Conservation (phyloP, 2,888 invertebrate genomes). For the Leptopterna dolabrata region DNA sequence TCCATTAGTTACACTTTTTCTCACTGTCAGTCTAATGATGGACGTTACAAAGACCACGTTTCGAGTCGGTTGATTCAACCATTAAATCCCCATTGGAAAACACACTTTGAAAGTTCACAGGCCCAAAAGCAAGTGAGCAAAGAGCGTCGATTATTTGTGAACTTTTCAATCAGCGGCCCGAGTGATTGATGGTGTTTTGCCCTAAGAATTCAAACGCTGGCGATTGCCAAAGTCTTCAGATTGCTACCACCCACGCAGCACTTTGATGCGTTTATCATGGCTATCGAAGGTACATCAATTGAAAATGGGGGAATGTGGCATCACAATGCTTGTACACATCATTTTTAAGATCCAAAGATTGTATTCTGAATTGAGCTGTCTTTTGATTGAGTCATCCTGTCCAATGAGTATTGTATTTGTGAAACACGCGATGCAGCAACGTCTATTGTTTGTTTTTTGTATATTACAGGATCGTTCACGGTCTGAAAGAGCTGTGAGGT, state of each 20-base stretch:
- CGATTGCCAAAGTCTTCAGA: neutral
- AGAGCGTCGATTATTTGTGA: neutral
- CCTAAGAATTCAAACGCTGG: neutral
- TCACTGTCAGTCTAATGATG: neutral
- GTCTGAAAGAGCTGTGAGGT: too few relatives aligned
- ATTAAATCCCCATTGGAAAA: neutral
- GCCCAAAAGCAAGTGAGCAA: neutral
- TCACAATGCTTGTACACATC: neutral
- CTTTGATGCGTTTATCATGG: neutral
- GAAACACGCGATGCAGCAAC: too few relatives aligned
- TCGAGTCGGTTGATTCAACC: neutral
- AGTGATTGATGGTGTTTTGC: neutral
- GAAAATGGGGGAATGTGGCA: neutral
- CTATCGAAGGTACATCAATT: neutral
- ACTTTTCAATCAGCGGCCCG: neutral
- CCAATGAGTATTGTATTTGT: too few relatives aligned
- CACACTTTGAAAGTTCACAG: neutral
- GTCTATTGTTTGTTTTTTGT: too few relatives aligned
- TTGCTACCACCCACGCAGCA: neutral
- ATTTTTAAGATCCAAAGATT: neutral
- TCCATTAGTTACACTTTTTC: neutral
- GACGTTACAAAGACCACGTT: neutral
- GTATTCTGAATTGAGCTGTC: too few relatives aligned
- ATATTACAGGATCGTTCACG: too few relatives aligned
- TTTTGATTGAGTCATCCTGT: too few relatives aligned